A percentile compares a stretch with the other conserved stretches of the same genome.
Conservation (phyloP, 2,113 vertebrate genomes). For the Boulengeromyrus knoepffleri region DNA sequence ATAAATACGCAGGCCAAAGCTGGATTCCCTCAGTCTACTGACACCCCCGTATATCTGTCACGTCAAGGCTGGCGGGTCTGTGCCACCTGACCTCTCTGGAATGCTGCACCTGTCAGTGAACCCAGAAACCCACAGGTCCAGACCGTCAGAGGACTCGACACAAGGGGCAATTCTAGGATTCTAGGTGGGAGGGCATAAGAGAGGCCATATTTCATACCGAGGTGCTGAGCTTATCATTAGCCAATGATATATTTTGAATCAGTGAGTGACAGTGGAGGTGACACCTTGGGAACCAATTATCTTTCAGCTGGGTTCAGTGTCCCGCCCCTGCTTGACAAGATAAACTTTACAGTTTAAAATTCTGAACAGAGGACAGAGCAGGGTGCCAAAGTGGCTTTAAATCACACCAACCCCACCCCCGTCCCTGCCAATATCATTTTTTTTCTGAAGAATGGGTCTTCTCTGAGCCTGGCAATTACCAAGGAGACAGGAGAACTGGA, state of each 20-base stretch:
- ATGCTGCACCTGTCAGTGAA: not conserved
- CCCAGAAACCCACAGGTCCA: not conserved
- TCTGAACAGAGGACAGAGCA: slow-evolving; percentile 7
- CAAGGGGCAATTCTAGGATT: not conserved
- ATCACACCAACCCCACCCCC: not conserved
- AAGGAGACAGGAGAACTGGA: not conserved
- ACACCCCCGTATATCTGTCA: not conserved
- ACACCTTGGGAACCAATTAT: not conserved
- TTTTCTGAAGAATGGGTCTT: not conserved
- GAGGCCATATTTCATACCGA: not conserved
- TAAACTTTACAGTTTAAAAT: slow-evolving; percentile 5
- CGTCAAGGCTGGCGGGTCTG: no score
- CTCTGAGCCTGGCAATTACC: not conserved
- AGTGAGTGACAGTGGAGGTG: not conserved
- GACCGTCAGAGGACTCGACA: not conserved
- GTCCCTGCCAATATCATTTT: not conserved
- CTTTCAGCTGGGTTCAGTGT: not conserved
- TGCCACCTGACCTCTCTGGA: not conserved
- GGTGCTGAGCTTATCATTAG: not conserved
- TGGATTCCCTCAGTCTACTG: not conserved
- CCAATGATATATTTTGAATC: not conserved
- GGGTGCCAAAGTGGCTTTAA: not conserved
- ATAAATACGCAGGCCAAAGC: no score
- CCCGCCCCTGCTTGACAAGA: not conserved
- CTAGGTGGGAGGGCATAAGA: no score